Percentiles rank a stretch among this genome's conserved stretches.
Evolutionary conservation across 2,797 vertebrate species (phyloP).

Genomic region (Mastacembelus armatus): DNA sequence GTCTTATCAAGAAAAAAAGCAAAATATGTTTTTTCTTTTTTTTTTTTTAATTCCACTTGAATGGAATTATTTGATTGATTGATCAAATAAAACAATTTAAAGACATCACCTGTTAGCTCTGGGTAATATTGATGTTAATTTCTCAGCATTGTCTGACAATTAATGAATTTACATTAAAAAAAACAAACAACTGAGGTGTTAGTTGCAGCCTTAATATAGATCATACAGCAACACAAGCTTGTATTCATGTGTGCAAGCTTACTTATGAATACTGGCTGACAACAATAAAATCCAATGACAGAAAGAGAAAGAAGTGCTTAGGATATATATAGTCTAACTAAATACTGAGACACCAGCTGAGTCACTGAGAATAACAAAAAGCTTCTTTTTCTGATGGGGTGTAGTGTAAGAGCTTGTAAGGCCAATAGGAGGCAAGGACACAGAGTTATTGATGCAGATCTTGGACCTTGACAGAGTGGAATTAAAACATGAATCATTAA

Average conservation of each 20-base stretch:
- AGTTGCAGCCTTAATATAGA: not conserved
- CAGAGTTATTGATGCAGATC: constrained; percentile 61
- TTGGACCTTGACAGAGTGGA: constrained; percentile 54
- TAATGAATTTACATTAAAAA: not conserved
- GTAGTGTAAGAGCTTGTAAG: constrained; percentile 31
- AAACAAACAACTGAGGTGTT: not conserved
- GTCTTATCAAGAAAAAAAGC: not conserved
- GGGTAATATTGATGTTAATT: not conserved
- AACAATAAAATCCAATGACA: constrained; percentile 14
- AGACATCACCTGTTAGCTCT: not conserved
- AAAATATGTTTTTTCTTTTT: not conserved
- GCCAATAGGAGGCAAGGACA: constrained; percentile 52
- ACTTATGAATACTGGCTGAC: constrained; percentile 3
- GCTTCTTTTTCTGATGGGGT: not conserved
- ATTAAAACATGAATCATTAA: constrained; percentile 77
- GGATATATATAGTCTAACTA: constrained; percentile 14
- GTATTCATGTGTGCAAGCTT: not conserved
- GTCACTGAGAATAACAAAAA: constrained; percentile 32
- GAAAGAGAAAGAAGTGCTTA: no score
- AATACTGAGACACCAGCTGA: constrained; percentile 12
- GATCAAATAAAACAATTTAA: not conserved
- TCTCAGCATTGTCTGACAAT: not conserved
- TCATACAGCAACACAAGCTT: not conserved
- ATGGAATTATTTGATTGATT: not conserved
- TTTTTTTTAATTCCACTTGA: not conserved